Conservation (phyloP, 1,140 invertebrate species). For the Drosophila watanabei region DNA sequence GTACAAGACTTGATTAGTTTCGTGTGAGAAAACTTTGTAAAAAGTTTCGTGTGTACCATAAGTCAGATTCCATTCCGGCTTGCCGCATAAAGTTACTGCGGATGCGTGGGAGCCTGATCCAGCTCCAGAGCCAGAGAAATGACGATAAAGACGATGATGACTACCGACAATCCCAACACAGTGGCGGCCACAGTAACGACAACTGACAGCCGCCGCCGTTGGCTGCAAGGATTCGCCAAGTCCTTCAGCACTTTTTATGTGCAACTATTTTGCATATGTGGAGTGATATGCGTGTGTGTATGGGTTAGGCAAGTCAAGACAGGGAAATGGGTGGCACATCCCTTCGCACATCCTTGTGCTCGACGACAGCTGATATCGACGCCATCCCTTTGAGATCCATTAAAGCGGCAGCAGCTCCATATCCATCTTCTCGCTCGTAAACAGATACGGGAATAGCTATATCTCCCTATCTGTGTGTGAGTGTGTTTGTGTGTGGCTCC, state of each 20-base stretch:
- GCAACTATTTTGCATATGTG: constrained; percentile 79
- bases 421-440: constrained; percentile 68
- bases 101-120: constrained; percentile 21
- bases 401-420: constrained; percentile 52
- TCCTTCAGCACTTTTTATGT: constrained; percentile 67
- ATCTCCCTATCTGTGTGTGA: constrained; percentile 29
- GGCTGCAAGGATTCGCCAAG: constrained; percentile 37
- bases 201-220: constrained; percentile 52
- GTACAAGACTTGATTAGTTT: neutral
- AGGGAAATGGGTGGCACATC: neutral
- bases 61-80: constrained; percentile 73
- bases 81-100: constrained; percentile 36
- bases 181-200: constrained; percentile 34
- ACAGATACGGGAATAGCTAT: constrained; percentile 60
- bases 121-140: constrained; percentile 9
- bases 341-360: constrained; percentile 36
- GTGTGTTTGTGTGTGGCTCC: constrained; percentile 25
- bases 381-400: constrained; percentile 50
- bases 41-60: constrained; percentile 38
- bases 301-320: constrained; percentile 7
- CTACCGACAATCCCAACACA: constrained; percentile 30
- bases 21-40: neutral
- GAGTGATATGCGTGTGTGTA: neutral
- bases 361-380: constrained; percentile 53
- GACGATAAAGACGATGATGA: constrained; percentile 45